Percentiles rank a stretch among this genome's conserved stretches.
Conservation (phyloP, 1,140 invertebrate species). For the Drosophila tsacasi region DNA sequence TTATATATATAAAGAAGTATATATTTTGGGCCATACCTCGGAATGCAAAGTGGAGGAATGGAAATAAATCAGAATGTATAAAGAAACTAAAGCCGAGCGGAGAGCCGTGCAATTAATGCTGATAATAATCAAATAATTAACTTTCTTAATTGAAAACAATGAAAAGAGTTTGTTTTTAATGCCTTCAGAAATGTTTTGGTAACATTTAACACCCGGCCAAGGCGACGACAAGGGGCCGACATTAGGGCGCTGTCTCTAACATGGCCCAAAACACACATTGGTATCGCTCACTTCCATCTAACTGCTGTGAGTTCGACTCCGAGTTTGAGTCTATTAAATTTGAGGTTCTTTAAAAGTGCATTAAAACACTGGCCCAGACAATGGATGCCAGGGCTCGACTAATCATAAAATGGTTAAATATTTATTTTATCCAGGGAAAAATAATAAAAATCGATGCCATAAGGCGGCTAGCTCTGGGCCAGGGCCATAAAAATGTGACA, state of each 20-base stretch:
- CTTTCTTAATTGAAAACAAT: slow-evolving; percentile 84
- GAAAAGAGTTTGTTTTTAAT: slow-evolving; percentile 66
- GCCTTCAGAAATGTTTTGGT: slow-evolving; percentile 71
- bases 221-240: slow-evolving; percentile 33
- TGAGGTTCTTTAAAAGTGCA: slow-evolving; percentile 75
- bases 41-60: slow-evolving; percentile 38
- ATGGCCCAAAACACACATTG: background rate
- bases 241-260: slow-evolving; percentile 43
- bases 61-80: slow-evolving; percentile 67
- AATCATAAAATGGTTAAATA: slow-evolving; percentile 78
- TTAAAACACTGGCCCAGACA: slow-evolving; percentile 65
- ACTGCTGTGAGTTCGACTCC: slow-evolving; percentile 6
- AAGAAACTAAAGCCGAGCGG: slow-evolving; percentile 2
- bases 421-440: slow-evolving; percentile 76
- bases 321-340: slow-evolving; percentile 67
- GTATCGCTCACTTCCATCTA: slow-evolving; percentile 37
- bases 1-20: slow-evolving; percentile 38
- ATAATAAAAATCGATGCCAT: slow-evolving; percentile 79
- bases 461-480: slow-evolving; percentile 35
- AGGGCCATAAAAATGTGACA: slow-evolving; percentile 78
- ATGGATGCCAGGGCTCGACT: slow-evolving; percentile 18
- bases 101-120: slow-evolving; percentile 70
- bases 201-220: slow-evolving; percentile 75
- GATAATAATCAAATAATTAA: slow-evolving; percentile 84
- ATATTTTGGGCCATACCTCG: slow-evolving; percentile 12